A percentile compares a stretch with the other conserved stretches of the same genome.
Conservation (phyloP, 2,797 vertebrate species). For the Lindbergichthys nudifrons region DNA sequence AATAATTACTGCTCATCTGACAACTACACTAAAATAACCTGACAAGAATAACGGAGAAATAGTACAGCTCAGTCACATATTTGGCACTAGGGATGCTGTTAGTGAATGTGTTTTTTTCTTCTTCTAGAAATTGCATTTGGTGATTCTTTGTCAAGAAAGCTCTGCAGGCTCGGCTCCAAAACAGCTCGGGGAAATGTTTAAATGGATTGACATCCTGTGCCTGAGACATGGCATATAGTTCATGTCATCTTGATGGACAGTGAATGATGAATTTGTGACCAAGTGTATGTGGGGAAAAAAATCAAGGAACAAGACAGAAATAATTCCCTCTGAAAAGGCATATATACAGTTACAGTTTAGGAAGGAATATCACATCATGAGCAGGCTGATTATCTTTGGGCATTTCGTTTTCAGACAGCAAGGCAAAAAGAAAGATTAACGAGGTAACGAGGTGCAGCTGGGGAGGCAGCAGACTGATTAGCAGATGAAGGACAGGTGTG, state of each 20-base stretch:
- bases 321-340: neutral
- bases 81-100: conserved; percentile 11
- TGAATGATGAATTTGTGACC: conserved; percentile 11
- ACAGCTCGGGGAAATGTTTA: conserved; percentile 26
- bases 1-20: conserved; percentile 30
- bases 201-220: conserved; percentile 28
- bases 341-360: neutral
- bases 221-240: conserved; percentile 12
- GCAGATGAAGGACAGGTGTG: conserved; percentile 3
- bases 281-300: neutral
- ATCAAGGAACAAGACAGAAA: neutral
- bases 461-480: neutral
- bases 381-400: neutral
- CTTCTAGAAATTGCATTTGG: conserved; percentile 23
- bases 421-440: neutral
- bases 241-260: conserved; percentile 24
- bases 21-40: conserved; percentile 1
- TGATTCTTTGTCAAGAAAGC: conserved; percentile 18
- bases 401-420: neutral
- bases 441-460: neutral
- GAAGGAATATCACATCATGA: neutral
- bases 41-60: neutral
- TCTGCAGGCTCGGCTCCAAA: neutral
- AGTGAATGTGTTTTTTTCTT: conserved; percentile 19
- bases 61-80: conserved; percentile 6